These are phyloP conservation scores for Lathronympha strigana DNA, from an alignment of 2,888 invertebrate species.

Conservation along the genomic window DNA sequence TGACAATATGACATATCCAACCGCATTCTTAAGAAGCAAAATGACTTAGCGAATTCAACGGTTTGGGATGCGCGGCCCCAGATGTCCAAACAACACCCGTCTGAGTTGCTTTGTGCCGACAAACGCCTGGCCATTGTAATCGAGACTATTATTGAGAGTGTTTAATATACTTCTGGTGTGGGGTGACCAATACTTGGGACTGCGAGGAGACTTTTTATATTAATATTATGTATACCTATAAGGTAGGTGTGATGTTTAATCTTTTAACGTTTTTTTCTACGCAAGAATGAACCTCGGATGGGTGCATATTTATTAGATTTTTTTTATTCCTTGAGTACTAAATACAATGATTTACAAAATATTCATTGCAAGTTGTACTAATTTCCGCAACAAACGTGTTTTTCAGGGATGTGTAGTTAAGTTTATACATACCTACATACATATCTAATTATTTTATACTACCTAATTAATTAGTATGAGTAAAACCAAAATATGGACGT, in stretches of 20 bases:
- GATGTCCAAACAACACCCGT: conserved; percentile 79
- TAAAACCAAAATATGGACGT: not conserved
- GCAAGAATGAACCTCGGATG: no score
- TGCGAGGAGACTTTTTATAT: not conserved
- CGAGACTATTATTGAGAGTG: conserved; percentile 70
- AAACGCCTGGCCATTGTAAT: conserved; percentile 71
- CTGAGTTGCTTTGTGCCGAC: conserved; percentile 66
- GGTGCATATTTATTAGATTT: no score
- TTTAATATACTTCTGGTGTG: conserved; percentile 71
- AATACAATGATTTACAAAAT: no score
- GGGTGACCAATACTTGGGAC: conserved; percentile 52
- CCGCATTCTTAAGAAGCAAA: conserved; percentile 52
- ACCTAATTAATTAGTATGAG: not conserved
- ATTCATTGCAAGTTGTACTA: no score
- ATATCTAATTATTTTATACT: no score
- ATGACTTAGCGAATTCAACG: conserved; percentile 61
- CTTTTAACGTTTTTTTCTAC: no score
- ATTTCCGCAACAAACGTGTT: no score
- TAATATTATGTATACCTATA: no score
- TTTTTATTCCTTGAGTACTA: no score
- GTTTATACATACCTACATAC: not conserved
- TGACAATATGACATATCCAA: conserved; percentile 51
- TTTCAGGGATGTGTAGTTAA: not conserved
- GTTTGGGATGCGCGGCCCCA: conserved; percentile 67
- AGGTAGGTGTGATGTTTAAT: no score